Conservation (phyloP, 2,113 vertebrate species). For the Antigone vipio region DNA sequence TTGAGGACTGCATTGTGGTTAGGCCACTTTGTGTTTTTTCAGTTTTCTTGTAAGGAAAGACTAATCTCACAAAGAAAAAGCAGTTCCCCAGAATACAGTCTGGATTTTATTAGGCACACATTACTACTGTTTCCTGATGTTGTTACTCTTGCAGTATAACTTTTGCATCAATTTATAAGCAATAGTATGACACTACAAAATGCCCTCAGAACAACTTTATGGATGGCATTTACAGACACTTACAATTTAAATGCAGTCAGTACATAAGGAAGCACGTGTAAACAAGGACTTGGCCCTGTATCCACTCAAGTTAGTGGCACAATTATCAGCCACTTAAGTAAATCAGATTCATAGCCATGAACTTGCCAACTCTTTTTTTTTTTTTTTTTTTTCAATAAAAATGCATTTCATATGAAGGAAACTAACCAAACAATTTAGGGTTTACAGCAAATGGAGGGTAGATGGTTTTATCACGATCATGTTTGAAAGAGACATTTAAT, state of each 20-base stretch:
- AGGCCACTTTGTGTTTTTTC: background rate
- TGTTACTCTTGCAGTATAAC: background rate
- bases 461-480: background rate
- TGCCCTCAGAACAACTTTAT: background rate
- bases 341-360: background rate
- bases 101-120: background rate
- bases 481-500: background rate
- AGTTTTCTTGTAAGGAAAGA: background rate
- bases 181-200: background rate
- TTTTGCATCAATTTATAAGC: background rate
- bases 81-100: background rate
- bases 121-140: conserved; percentile 5
- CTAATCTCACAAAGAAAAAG: background rate
- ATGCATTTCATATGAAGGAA: background rate
- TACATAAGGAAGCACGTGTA: background rate
- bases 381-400: background rate
- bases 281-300: background rate
- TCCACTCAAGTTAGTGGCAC: background rate
- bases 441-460: background rate
- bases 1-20: background rate
- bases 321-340: background rate
- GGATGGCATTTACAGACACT: background rate
- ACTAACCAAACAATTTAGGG: background rate
- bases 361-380: background rate
- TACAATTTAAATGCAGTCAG: background rate